Percentiles rank a stretch among this genome's conserved stretches.
Evolutionary conservation across 2,888 invertebrate genomes (phyloP).

Genomic region (Hecatera dysodea): DNA sequence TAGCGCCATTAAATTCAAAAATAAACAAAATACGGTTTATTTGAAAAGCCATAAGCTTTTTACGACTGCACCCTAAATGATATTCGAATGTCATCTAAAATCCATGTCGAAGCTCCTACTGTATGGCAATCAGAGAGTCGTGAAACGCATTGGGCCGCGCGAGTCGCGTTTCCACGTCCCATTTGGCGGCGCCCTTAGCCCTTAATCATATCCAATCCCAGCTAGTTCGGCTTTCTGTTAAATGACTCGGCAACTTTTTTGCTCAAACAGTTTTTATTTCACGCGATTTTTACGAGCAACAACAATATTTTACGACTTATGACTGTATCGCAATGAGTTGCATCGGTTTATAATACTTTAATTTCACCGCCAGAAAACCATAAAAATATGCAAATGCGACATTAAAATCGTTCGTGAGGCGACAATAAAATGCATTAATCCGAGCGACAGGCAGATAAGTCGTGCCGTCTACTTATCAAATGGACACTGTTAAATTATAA

Average conservation of each 20-base stretch:
- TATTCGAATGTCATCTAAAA: constrained; percentile 37
- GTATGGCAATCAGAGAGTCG: constrained; percentile 57
- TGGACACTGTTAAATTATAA: constrained; percentile 49
- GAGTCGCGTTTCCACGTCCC: constrained; percentile 34
- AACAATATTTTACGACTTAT: constrained; percentile 88
- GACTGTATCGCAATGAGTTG: constrained; percentile 86
- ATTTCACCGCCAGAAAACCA: constrained; percentile 89
- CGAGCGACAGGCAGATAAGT: constrained; percentile 61
- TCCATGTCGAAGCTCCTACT: constrained; percentile 9
- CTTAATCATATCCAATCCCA: constrained; percentile 50
- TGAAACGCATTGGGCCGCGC: constrained; percentile 51
- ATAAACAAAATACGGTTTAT: constrained; percentile 37
- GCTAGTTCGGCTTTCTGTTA: constrained; percentile 62
- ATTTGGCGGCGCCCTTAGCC: constrained; percentile 52
- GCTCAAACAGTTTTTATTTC: constrained; percentile 86
- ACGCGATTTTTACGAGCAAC: constrained; percentile 84
- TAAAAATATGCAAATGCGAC: constrained; percentile 89
- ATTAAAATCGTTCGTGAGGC: constrained; percentile 83
- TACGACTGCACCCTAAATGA: constrained; percentile 41
- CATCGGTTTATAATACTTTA: constrained; percentile 89
- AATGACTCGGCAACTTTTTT: constrained; percentile 84
- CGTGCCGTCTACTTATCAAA: constrained; percentile 54
- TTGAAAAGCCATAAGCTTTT: constrained; percentile 36
- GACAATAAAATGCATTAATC: constrained; percentile 83
- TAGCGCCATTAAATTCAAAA: constrained; percentile 26